Percentiles rank a stretch among this genome's conserved stretches.
Conservation (phyloP, 2,113 vertebrate genomes). For the Shinisaurus crocodilurus region DNA sequence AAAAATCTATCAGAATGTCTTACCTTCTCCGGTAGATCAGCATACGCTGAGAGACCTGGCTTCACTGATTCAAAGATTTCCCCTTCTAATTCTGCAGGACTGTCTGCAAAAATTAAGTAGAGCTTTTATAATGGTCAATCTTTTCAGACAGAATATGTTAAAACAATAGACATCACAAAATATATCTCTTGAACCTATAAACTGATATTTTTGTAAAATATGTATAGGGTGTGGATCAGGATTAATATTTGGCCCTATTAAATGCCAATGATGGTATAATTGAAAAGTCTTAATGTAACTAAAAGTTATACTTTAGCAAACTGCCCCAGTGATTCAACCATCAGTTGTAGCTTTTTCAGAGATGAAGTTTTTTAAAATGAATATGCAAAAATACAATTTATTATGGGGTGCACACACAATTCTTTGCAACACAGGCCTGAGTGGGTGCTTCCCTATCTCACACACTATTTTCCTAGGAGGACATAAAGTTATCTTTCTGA, state of each 20-base stretch:
- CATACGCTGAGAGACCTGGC: slow-evolving; percentile 94
- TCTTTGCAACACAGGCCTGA: not conserved
- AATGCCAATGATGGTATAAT: not conserved
- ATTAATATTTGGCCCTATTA: not conserved
- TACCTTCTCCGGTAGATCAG: slow-evolving; percentile 91
- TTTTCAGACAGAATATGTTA: not conserved
- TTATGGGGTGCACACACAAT: not conserved
- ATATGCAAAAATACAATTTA: not conserved
- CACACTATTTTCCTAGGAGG: not conserved
- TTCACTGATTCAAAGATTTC: slow-evolving; percentile 97
- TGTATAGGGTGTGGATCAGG: not conserved
- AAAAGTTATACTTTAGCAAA: not conserved
- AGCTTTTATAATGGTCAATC: not conserved
- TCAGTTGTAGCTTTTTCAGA: not conserved
- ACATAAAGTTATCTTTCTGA: not conserved
- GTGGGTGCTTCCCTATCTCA: not conserved
- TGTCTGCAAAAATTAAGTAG: slow-evolving; percentile 70
- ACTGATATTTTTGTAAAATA: not conserved
- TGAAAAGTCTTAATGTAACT: not conserved
- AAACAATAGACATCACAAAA: not conserved
- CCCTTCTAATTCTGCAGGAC: slow-evolving; percentile 88
- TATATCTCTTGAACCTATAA: not conserved
- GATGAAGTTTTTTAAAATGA: not conserved
- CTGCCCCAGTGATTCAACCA: not conserved
- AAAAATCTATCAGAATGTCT: slow-evolving; percentile 34